A percentile compares a stretch with the other conserved stretches of the same genome.
Conservation (phyloP, 2,113 vertebrate genomes). For the Hipposideros armiger region DNA sequence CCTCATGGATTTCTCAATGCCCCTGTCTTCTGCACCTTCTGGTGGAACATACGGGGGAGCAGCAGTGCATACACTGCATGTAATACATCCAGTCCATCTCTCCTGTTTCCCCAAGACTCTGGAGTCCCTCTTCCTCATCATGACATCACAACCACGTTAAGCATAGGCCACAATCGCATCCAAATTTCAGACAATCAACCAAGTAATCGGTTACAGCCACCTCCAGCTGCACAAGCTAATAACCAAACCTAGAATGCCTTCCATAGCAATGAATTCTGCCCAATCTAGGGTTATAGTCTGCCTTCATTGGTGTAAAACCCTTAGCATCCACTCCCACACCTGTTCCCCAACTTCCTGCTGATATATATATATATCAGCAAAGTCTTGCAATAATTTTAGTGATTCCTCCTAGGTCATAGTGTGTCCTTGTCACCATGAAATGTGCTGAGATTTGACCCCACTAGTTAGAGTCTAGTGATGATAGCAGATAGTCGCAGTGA, state of each 20-base stretch:
- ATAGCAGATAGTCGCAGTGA: neutral
- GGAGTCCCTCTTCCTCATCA: neutral
- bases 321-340: neutral
- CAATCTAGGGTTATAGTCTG: neutral
- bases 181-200: neutral
- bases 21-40: neutral
- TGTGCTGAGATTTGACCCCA: neutral
- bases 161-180: neutral
- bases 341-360: neutral
- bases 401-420: neutral
- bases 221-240: neutral
- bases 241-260: neutral
- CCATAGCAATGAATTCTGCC: neutral
- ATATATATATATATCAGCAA: neutral
- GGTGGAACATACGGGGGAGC: fast-evolving
- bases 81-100: neutral
- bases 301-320: neutral
- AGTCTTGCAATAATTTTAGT: neutral
- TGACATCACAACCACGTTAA: neutral
- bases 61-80: no score
- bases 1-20: neutral
- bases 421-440: neutral
- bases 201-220: neutral
- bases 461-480: neutral
- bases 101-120: neutral